Evolutionary conservation across 2,888 invertebrate genomes (phyloP), one percentile per base, ranked within the genome.

Genomic region (Lithophane semibrunnea): DNA sequence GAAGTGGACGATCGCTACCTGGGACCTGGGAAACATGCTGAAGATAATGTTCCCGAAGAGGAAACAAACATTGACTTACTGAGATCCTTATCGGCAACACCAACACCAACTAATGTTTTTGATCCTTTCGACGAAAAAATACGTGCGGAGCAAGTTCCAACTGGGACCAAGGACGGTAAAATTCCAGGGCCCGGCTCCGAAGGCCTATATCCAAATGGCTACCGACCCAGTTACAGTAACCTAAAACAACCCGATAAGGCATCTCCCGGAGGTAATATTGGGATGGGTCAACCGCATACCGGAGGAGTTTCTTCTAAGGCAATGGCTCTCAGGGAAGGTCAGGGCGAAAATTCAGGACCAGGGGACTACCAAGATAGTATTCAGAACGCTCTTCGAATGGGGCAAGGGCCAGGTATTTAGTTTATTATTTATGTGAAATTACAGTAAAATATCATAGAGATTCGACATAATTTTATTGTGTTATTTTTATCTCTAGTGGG

Each of bases 101-200:
- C 21, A 24, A 10, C 1, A 4, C 0, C 37, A n/a, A 54, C 4
- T 4, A 47, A 37, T 21, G 18, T 58, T 37, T 44, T 52, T 16
- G 0, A 8, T 10, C 7, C 8, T 21, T 70, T 70, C 16, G 75
- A 80, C 2, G 29, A 67, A 8, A 13, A 9, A 29, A 24, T 70
- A 13, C 1, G 4, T 2, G 7, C n/a, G 2, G 1, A 18, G 9
- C 21, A 37, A 3, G 2, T 63, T 29, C 61, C 76, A 69, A 63
- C 24, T 54, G 37, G 37, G 0, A 3, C 9, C 1, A 67, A 13
- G 0, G 4, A 7, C 8, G 70, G 70, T 10, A 75, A 49, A 65
- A 60, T 37, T 13, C 83, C 79, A 0, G 79, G 83, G 7, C 75
- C 79, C 0, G 82, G 82, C 7, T 79, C 82, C 9, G 82, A 83